Base-by-base conservation (phyloP, 2,888 invertebrate genomes). In the Lycaena phlaeas region DNA sequence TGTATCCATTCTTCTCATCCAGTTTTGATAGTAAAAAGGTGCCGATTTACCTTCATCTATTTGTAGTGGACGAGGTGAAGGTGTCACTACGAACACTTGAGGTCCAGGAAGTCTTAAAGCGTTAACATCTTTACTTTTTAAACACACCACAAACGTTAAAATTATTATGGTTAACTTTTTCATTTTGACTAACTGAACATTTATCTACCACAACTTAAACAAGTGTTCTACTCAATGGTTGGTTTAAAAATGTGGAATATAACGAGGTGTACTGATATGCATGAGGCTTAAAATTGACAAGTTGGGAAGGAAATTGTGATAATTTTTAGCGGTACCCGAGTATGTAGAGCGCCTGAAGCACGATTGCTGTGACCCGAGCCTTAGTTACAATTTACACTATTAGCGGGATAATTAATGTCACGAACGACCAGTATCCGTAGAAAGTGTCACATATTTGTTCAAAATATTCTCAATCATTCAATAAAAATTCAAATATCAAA, bases 371-470 rank as follows among this genome's bases (percentile, higher is more conserved):
- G 72, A 68, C 66, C 73, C 58, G 53, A 56, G 60, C 54, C 56
- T 27, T 49, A 49, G 57, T 57, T 62, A 62, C 66, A 77, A 77
- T 82, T 82, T 72, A 68, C 78, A 76, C 71, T 62, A 62, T 79
- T 82, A 82, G 72, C 75, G 56, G 52, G 53, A 57, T 62, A 60
- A 68, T 67, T 60, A 68, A 68, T 69, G 67, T 67, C 68, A 63
- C 58, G 57, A 57, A 58, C 54, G 46, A 51, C 50, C 50, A 47
- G 51, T 48, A 51, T 57, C 46, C 54, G 54, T 61, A 68, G 79
- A 82, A 81, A 84, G 81, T 81, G 75, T 78, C 63, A 72, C 75
- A 70, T 75, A 75, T 79, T 78, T 77, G 68, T 61, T 52, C 45
- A 72, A 68, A 45, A 61, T 57, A 69, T 76, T 74, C 57, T 26